A percentile compares a stretch with the other conserved stretches of the same genome.
These are phyloP conservation scores for Diceros bicornis DNA, from an alignment of 2,797 vertebrate genomes.

Conservation along the genomic window DNA sequence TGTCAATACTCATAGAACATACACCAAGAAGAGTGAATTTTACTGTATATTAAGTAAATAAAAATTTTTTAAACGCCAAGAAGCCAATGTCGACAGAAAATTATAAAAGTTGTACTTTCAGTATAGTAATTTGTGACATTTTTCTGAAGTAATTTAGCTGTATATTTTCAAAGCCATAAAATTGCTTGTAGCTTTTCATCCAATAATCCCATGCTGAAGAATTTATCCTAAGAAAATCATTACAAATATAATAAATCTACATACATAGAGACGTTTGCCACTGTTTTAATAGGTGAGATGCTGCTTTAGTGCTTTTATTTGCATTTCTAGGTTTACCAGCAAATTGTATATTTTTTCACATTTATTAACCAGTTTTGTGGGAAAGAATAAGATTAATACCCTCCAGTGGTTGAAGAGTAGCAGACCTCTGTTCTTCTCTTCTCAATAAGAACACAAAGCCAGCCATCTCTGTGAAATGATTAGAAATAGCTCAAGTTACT, in stretches of 20 bases:
- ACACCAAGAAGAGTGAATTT: neutral
- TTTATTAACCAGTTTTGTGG: conserved; percentile 37
- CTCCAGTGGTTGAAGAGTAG: neutral
- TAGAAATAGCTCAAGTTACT: conserved; percentile 55
- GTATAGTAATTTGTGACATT: neutral
- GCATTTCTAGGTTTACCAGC: neutral
- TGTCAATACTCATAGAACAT: neutral
- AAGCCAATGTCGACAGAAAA: neutral
- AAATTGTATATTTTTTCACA: neutral
- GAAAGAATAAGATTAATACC: conserved; percentile 38
- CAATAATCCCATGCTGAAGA: neutral
- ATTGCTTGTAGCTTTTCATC: neutral
- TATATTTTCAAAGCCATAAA: conserved; percentile 20
- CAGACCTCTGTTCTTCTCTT: neutral
- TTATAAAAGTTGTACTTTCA: conserved; percentile 12
- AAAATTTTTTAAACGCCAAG: neutral
- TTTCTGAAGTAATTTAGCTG: conserved; percentile 25
- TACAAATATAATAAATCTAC: neutral
- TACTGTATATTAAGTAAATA: conserved; percentile 2
- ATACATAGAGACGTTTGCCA: neutral
- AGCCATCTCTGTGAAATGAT: conserved; percentile 53
- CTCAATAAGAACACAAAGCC: neutral
- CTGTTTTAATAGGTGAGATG: neutral
- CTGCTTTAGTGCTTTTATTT: neutral
- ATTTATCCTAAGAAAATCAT: conserved; percentile 48